phyloP scores from a whole-genome alignment of 2,888 invertebrate species.

The Homarus gammarus region DNA sequence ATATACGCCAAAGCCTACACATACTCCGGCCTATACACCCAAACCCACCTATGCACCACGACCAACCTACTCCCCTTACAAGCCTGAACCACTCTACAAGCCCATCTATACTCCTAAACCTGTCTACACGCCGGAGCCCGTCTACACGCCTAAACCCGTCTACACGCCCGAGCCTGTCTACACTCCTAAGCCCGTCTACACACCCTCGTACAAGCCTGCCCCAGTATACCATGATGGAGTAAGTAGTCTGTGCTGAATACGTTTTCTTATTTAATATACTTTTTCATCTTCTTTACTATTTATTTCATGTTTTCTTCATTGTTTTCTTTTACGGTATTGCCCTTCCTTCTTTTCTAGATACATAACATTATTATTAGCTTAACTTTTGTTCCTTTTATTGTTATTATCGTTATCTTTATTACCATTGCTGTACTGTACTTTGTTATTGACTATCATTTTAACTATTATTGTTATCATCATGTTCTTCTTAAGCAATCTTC shows the following conservation, averaged over 20 bases:
- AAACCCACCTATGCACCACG: background rate
- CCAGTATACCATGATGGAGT: slow-evolving; percentile 32
- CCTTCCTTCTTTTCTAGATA: too few species aligned
- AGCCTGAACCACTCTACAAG: slow-evolving; percentile 30
- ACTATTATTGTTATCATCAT: too few species aligned
- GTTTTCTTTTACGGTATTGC: too few species aligned
- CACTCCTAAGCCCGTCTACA: slow-evolving; percentile 40
- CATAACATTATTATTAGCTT: too few species aligned
- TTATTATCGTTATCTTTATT: too few species aligned
- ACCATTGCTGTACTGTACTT: too few species aligned
- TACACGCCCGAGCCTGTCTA: slow-evolving; percentile 14
- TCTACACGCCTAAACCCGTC: slow-evolving; percentile 21
- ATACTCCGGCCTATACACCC: background rate
- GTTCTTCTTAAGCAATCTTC: too few species aligned
- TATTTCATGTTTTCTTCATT: too few species aligned
- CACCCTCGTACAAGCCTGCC: slow-evolving; percentile 14
- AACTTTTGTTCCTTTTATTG: too few species aligned
- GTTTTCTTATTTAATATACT: too few species aligned
- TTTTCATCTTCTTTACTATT: background rate
- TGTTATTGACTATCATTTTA: too few species aligned
- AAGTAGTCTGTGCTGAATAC: slow-evolving; percentile 5
- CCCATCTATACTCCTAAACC: slow-evolving; percentile 17
- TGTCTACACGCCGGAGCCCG: slow-evolving; percentile 15
- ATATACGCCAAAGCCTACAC: background rate
- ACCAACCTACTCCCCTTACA: slow-evolving; percentile 12